Conservation (phyloP, 1,140 invertebrate genomes). For the Drosophila persimilis region DNA sequence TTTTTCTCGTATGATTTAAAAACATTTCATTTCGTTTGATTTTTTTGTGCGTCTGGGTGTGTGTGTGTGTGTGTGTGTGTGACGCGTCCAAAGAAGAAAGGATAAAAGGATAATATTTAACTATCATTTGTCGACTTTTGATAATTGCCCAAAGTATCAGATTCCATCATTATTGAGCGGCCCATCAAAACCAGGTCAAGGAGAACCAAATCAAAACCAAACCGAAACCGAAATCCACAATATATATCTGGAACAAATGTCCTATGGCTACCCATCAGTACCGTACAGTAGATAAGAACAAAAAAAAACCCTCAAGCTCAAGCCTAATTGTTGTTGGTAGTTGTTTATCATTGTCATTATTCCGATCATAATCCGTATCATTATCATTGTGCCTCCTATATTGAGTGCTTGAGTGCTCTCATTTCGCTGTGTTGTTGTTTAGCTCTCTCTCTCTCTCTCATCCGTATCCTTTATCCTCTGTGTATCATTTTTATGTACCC, state of each 20-base stretch:
- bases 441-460: constrained; percentile 34
- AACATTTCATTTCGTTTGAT: constrained; percentile 34
- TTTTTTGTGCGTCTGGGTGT: neutral
- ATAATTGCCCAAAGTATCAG: constrained; percentile 67
- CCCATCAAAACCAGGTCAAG: constrained; percentile 76
- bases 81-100: constrained; percentile 27
- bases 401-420: constrained; percentile 1
- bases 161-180: constrained; percentile 83
- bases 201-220: constrained; percentile 45
- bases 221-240: constrained; percentile 25
- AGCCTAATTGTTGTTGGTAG: constrained; percentile 72
- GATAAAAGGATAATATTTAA: constrained; percentile 4
- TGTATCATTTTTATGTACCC: constrained; percentile 27
- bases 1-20: constrained; percentile 17
- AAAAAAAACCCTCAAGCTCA: constrained; percentile 32
- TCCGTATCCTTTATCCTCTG: constrained; percentile 16
- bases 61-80: neutral
- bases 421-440: constrained; percentile 67
- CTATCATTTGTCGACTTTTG: constrained; percentile 40
- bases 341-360: constrained; percentile 66
- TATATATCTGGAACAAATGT: constrained; percentile 51
- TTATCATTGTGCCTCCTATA: constrained; percentile 24
- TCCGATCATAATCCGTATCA: constrained; percentile 34
- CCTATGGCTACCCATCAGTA: constrained; percentile 39
- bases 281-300: constrained; percentile 60